Percentiles rank a stretch among this genome's conserved stretches.
These are phyloP conservation scores for Epicampocera succincta DNA, from an alignment of 2,888 invertebrate species.

Conservation along the genomic window DNA sequence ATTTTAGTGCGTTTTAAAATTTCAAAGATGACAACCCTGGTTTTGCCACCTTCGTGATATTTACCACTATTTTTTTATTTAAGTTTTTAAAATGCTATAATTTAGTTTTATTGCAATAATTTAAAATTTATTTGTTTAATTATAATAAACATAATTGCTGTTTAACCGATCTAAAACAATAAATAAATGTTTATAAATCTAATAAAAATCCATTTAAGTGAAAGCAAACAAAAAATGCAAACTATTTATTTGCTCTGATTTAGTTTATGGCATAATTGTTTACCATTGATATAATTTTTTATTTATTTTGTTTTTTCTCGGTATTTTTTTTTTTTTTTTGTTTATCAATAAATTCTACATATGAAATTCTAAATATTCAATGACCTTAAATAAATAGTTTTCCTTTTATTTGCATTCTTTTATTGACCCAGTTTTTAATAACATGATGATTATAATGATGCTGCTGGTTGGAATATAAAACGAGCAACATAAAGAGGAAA, in stretches of 20 bases:
- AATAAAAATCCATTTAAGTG: constrained; percentile 15
- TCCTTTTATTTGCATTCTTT: constrained; percentile 24
- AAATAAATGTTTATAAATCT: constrained; percentile 16
- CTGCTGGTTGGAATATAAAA: constrained; percentile 21
- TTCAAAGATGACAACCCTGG: too few relatives aligned
- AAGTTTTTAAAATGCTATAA: too few relatives aligned
- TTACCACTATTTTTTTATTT: too few relatives aligned
- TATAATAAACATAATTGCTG: not conserved
- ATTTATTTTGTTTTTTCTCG: not conserved
- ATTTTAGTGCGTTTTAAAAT: too few relatives aligned
- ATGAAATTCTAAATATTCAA: constrained; percentile 36
- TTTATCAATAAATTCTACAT: constrained; percentile 21
- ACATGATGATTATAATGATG: constrained; percentile 34
- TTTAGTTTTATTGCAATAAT: too few relatives aligned
- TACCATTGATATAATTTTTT: constrained; percentile 34
- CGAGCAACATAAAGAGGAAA: constrained; percentile 18
- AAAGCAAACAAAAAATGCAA: not conserved
- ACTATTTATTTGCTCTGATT: constrained; percentile 14
- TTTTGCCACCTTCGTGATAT: too few relatives aligned
- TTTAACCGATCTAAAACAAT: not conserved
- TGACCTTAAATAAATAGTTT: constrained; percentile 57
- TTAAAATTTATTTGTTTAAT: not conserved
- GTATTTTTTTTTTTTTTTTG: not conserved
- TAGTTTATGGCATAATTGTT: constrained; percentile 33
- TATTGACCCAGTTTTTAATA: constrained; percentile 54